Evolutionary conservation across 2,113 vertebrate species (phyloP), one percentile per base, ranked within the genome.

Genomic region (Nothoprocta pentlandii): DNA sequence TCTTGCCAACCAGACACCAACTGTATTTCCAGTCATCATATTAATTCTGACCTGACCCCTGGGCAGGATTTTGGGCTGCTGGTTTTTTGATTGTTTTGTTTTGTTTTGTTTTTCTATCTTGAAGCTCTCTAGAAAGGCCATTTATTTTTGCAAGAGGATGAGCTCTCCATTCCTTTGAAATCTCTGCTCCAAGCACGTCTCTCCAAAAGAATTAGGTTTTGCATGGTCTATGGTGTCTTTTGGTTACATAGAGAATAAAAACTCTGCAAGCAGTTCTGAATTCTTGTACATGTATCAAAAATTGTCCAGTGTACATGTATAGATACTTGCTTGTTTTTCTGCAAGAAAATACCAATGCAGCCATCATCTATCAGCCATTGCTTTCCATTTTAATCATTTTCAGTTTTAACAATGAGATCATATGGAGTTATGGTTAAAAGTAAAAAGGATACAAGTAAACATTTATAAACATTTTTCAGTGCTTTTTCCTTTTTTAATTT

Each of bases 381-480:
- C 30, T 68, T 91, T 54, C 49, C 41, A 25, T 56, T 97, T 95
- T 96, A 95, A 91, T 94, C 0, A 68, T 62, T 89, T 87, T 93
- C 85, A 87, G 36, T 62, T 85, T 92, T 58, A 78, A 80, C 3
- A 16, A 75, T 42, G 53, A 0, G 1, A 61, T 95, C 32, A 73
- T 44, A 34, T 5, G 75, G 71, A 19, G 15, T 61, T 84, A 89
- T 17, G 19, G 32, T 21, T 92, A 62, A 68, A 92, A 89, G 26
- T 53, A 95, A 46, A 91, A 92, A 77, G 26, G 17, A 78, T 53
- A 32, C 46, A 75, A 42, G 51, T 85, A 92, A 86, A 91, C 12
- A 64, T 71, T 54, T 89, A 44, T 34, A 78, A 46, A 54, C n/a
- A 83, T 62, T 17, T 87, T 92, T 92, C 91, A 89, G 67, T 89